phyloP scores from a whole-genome alignment of 2,113 vertebrate species.

The Penelope pileata region DNA sequence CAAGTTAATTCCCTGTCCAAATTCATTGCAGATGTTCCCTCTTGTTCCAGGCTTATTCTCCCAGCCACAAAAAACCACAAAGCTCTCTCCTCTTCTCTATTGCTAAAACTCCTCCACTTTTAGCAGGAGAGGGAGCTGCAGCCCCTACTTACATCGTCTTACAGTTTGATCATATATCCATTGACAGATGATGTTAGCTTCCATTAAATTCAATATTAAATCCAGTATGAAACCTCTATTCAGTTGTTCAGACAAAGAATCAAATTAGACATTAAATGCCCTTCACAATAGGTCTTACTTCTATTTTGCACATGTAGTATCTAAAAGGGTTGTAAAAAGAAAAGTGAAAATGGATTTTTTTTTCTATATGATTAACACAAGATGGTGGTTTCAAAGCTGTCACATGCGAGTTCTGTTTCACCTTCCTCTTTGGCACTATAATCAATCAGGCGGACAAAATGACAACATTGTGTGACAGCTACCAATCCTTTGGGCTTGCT shows the following conservation, averaged over 20 bases:
- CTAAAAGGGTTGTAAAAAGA: background rate
- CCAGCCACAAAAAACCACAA: background rate
- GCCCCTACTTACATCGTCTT: background rate
- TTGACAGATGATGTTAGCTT: background rate
- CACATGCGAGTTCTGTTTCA: conserved; percentile 41
- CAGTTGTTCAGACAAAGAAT: background rate
- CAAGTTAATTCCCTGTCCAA: background rate
- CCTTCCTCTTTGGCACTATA: conserved; percentile 48
- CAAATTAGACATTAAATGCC: background rate
- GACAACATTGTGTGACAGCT: conserved; percentile 9
- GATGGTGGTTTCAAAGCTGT: conserved; percentile 12
- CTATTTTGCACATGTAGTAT: background rate
- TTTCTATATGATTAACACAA: conserved; percentile 20
- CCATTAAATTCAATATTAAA: background rate
- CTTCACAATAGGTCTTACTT: background rate
- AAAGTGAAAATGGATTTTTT: background rate
- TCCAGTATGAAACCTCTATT: background rate
- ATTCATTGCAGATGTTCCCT: background rate
- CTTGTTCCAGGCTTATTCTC: background rate
- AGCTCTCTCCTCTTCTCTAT: background rate
- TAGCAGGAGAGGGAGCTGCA: background rate
- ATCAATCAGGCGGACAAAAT: conserved; percentile 57
- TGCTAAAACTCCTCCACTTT: background rate
- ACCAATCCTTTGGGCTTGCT: conserved; percentile 55
- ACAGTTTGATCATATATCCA: background rate